Conservation (phyloP, 1,140 invertebrate genomes). For the Panulirus ornatus region DNA sequence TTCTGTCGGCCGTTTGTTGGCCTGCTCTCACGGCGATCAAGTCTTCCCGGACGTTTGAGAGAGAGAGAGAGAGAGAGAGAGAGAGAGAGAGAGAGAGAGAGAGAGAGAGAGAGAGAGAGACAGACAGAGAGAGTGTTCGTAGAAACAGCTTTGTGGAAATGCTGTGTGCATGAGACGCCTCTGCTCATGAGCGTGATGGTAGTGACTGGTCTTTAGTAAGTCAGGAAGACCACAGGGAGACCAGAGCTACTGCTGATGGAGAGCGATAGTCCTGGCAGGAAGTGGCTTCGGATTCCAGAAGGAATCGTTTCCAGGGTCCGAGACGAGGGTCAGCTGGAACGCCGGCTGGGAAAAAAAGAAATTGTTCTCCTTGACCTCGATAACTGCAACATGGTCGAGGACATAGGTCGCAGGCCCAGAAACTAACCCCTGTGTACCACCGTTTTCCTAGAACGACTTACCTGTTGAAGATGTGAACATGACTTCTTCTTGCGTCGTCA, state of each 20-base stretch:
- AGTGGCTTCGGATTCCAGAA: neutral
- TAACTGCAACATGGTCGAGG: neutral
- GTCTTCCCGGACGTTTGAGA: neutral
- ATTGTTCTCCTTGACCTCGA: neutral
- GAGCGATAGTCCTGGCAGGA: too few relatives aligned
- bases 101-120: too few relatives aligned
- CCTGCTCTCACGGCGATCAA: neutral
- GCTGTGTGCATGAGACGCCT: too few relatives aligned
- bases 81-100: neutral
- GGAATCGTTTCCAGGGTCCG: neutral
- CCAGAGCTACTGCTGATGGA: too few relatives aligned
- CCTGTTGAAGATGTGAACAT: too few relatives aligned
- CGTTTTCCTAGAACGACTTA: too few relatives aligned
- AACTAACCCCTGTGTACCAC: neutral
- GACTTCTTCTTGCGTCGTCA: too few relatives aligned
- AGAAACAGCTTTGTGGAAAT: too few relatives aligned
- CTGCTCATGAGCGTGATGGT: too few relatives aligned
- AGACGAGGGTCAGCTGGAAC: constrained; percentile 6
- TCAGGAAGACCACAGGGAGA: too few relatives aligned
- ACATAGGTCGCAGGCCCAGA: neutral
- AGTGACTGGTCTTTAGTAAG: too few relatives aligned
- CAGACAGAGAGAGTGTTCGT: neutral
- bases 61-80: neutral
- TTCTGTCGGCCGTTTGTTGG: constrained; percentile 53
- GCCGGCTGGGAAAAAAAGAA: neutral